Evolutionary conservation across 2,888 invertebrate genomes (phyloP), one percentile per base, ranked within the genome.

Genomic region (Megastigmus dorsalis): DNA sequence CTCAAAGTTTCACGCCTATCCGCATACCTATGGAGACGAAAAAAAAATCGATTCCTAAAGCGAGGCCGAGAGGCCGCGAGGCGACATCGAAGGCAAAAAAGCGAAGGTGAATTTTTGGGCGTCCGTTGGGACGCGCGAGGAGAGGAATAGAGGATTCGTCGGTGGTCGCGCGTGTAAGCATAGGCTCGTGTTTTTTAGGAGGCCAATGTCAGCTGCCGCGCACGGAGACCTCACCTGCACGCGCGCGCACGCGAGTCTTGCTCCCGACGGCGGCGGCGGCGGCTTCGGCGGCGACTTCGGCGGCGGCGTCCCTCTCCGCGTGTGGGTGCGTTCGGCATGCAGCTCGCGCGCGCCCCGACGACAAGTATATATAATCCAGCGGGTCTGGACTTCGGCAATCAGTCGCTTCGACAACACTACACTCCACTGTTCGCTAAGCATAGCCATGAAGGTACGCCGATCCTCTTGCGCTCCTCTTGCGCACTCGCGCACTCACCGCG

Each of bases 341-440:
- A 30, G 18, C 26, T n/a, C 74, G 62, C 63, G 68, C 48, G 30
- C 57, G 18, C 15, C 13, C 5, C 43, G 30, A 4, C 79, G 77
- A 77, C 74, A 83, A 77, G 83, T 87, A 85, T 87, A 87, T 85
- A 87, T 73, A 76, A 50, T 84, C 80, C 79, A 77, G 69, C 77
- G 67, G 28, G 70, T 78, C 65, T 71, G 74, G 75, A 72, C 80
- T 80, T 80, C 66, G 71, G 79, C 82, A 81, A 85, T 86, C 86
- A 87, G 86, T 87, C 83, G 82, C 82, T 82, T 82, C 79, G 71
- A 82, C 77, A 82, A 81, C 82, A n/a, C 43, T 38, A 5, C 41
- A 68, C 43, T 38, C 3, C 41, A 68, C 30, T 13, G 63, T 41
- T 13, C 13, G 38, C 50, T 18, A 33, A 74, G 50, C 50, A 13